Base-by-base conservation (phyloP, 2,113 vertebrate genomes). In the Hypocryptadius cinnamomeus region DNA sequence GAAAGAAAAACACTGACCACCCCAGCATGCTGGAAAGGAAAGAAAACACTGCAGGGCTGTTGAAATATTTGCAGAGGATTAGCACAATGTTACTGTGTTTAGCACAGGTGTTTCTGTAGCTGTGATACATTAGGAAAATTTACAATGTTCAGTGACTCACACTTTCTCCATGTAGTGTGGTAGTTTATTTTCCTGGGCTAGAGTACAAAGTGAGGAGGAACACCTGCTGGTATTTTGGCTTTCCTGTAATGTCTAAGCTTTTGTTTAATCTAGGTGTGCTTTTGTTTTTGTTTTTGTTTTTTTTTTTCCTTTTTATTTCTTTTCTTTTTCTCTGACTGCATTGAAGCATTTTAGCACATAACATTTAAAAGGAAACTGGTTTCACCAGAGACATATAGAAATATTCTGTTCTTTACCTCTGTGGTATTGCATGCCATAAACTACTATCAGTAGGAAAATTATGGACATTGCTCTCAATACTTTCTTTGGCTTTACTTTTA, bases 111-210 rank as follows among this genome's bases (percentile, higher is more conserved):
- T 87, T 94, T 83, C 96, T 96, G 89, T 93, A 85, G 94, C 89
- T 95, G 95, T 94, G 90, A 95, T 73, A 40, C 39, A 76, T 94
- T 93, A 83, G 48, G 94, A 79, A 93, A 95, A 97, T 96, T 92
- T 97, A 95, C 68, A 93, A 51, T 44, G 63, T 85, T 93, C 79
- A 59, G 12, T 92, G 86, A 90, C 59, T 97, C 83, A 85, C 85
- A 77, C 94, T 94, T 94, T 95, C 90, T 92, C 85, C 64, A 93
- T 94, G 76, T 44, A 85, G 81, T 23, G 22, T 64, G 78, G 64
- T 95, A 56, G 94, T 97, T 96, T 97, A 93, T 94, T 95, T 97
- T 97, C 93, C 90, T 94, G 76, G 69, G 71, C 77, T 87, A 6
- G 64, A 79, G 60, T 68, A 94, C 79, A 84, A 84, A 97, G 64